Evolutionary conservation across 2,113 vertebrate species (phyloP), one percentile per base, ranked within the genome.

Genomic region (Proteles cristata): DNA sequence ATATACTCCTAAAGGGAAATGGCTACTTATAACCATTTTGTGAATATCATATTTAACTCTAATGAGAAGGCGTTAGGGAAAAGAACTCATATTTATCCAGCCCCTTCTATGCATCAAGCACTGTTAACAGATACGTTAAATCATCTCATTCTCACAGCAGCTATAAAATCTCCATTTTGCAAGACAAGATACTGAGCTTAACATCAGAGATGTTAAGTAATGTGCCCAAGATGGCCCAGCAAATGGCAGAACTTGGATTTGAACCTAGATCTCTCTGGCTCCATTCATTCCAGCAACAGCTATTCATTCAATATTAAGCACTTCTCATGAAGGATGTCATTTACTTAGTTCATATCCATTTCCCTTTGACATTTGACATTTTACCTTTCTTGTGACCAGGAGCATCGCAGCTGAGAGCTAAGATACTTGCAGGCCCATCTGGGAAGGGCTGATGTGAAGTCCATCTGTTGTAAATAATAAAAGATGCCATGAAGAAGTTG

Each of bases 381-480:
- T 93, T 53, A 53, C 25, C 74, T 92, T 95, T 80, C 19, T 53
- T 83, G 19, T 81, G 83, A 89, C 68, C 58, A 63, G 8, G 14
- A 93, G 4, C 33, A 48, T 7, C 61, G 26, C 25, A 88, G 9
- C 76, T 77, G 81, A 96, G 50, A 73, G 66, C 23, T 50, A 89
- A 87, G 65, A 68, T 4, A 6, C 1, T 35, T 68, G 31, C 45
- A 87, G 21, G 69, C 14, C 31, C 10, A 76, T 31, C 21, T 71
- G 26, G 74, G 11, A 77, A 83, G 69, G 39, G 21, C 48, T 86
- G 61, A 84, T 16, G 7, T 7, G 11, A 48, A 45, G 86, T 95
- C 68, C 26, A 48, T 53, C 81, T 96, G 45, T 35, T 84, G 77
- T 69, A 71, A 98, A 93, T 88, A 58, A 93, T 82, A 69, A 90